Evolutionary conservation across 1,140 invertebrate species (phyloP), one percentile per base, ranked within the genome.

Genomic region (Zaprionus nigranus): DNA sequence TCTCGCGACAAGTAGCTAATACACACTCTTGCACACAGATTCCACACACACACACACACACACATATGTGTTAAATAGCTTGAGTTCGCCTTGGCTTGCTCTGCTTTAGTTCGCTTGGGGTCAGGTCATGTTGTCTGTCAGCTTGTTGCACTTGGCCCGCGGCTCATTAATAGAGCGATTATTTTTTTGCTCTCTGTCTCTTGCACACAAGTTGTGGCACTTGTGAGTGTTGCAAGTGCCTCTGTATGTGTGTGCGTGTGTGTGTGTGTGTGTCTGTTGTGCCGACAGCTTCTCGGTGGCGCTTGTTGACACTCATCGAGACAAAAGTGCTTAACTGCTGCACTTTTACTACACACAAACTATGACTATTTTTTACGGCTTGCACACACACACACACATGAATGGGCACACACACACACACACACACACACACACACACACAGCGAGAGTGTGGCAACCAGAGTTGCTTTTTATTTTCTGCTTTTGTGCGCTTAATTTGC

Each of bases 131-230:
- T 84, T 84, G 85, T 72, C 84, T 90, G 85, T 78, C 84, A 79
- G 84, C 84, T 88, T 90, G 85, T 91, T 91, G 88, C 88, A 91
- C 88, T 91, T 91, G 88, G 88, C 88, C 88, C 73, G 71, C 72
- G 81, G 76, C 84, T 85, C 88, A 91, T 91, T 91, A 91, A 91
- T 91, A 75, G 77, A 75, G 75, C 86, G 87, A 90, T 90, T 90
- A 86, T 86, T 86, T 78, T 88, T 82, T 84, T 54, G n/a, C 49
- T 38, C 59, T 70, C 46, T 49, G 43, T 58, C 53, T 63, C 59
- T 74, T 59, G 30, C 68, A 65, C 67, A 70, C 74, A 69, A 65
- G 51, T 46, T 57, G 17, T 49, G 62, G 72, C 67, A 81, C 59
- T 49, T 51, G 54, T 15, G 36, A 38, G 36, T 38, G 36, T 43